Percentiles rank a stretch among this genome's conserved stretches.
Conservation (phyloP, 2,888 invertebrate genomes). For the Plusia festucae region DNA sequence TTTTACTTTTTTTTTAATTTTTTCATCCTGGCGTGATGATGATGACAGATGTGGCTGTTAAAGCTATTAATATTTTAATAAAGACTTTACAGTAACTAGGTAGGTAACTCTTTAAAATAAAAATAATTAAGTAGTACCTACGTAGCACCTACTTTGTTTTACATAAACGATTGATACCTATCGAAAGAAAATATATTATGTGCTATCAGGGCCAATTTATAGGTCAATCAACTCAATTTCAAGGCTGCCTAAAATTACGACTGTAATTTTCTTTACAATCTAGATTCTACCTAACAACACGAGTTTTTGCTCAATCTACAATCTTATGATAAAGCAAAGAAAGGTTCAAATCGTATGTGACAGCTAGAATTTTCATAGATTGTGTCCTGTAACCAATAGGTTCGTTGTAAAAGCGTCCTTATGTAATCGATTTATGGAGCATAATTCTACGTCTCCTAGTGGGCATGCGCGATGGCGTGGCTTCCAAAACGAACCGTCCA, state of each 20-base stretch:
- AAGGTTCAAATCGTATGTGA: conserved; percentile 25
- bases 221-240: conserved; percentile 24
- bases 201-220: background rate
- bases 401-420: conserved; percentile 55
- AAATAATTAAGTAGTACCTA: too few species aligned
- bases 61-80: too few species aligned
- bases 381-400: conserved; percentile 66
- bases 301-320: conserved; percentile 30
- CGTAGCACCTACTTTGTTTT: too few species aligned
- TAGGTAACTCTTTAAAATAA: too few species aligned
- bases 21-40: too few species aligned
- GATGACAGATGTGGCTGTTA: too few species aligned
- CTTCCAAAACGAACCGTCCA: conserved; percentile 76
- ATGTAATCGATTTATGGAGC: conserved; percentile 56
- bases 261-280: conserved; percentile 18
- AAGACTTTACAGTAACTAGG: too few species aligned
- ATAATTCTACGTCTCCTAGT: conserved; percentile 60
- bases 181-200: background rate
- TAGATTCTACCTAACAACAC: conserved; percentile 22
- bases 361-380: conserved; percentile 40
- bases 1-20: too few species aligned
- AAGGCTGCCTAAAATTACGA: conserved; percentile 20
- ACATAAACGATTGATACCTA: too few species aligned
- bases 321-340: conserved; percentile 17
- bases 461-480: conserved; percentile 81